These are phyloP conservation scores for Australoheros scitulus DNA, from an alignment of 2,113 vertebrate genomes.

Conservation along the genomic window DNA sequence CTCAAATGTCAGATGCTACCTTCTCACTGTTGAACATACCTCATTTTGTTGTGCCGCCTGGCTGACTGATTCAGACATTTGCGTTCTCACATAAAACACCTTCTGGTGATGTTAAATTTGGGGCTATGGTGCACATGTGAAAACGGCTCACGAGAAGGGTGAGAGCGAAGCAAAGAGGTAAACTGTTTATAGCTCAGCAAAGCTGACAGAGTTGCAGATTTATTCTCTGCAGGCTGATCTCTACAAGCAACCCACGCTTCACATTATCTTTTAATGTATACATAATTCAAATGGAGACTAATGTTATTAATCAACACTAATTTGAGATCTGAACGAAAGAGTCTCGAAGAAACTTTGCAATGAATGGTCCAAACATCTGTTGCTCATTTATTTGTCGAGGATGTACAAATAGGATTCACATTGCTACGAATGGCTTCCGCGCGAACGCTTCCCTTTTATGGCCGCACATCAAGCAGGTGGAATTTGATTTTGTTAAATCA, in stretches of 20 bases:
- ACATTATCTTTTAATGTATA: not conserved
- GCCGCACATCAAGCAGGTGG: not conserved
- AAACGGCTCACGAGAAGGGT: fast-evolving
- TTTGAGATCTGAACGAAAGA: not conserved
- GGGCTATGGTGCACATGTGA: not conserved
- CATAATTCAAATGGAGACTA: not conserved
- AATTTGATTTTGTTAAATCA: not conserved
- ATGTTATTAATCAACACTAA: not conserved
- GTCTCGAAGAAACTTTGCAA: not conserved
- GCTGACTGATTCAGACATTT: not conserved
- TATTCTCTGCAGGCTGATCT: not conserved
- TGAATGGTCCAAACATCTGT: not conserved
- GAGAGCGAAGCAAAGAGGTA: not conserved
- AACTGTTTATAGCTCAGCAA: not conserved
- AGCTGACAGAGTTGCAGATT: not conserved
- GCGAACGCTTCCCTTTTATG: not conserved
- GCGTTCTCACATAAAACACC: not conserved
- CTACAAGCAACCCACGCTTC: not conserved
- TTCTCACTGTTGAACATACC: not conserved
- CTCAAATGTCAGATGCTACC: not conserved
- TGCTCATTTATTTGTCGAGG: not conserved
- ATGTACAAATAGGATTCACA: not conserved
- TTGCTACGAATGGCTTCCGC: not conserved
- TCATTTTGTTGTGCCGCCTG: not conserved
- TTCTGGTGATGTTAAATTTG: not conserved